A percentile compares a stretch with the other conserved stretches of the same genome.
phyloP scores from a whole-genome alignment of 2,797 vertebrate genomes.

The Danio aesculapii region DNA sequence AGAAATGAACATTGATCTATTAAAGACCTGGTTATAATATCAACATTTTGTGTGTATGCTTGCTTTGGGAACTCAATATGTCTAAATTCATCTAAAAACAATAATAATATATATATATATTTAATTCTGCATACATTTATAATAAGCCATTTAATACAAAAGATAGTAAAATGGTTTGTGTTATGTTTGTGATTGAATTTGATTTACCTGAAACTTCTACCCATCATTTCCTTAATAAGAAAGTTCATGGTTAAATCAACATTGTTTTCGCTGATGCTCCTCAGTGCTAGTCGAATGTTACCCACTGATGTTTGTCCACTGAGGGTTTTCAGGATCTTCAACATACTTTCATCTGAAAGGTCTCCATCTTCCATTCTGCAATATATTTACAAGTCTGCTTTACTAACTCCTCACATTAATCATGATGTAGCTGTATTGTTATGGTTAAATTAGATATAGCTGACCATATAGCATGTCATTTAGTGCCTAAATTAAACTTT shows the following conservation, averaged over 20 bases:
- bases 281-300: not conserved
- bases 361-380: slow-evolving; percentile 33
- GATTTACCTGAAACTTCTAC: slow-evolving; percentile 21
- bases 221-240: slow-evolving; percentile 8
- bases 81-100: not conserved
- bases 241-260: not conserved
- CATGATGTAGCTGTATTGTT: too few species aligned
- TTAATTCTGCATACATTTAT: too few species aligned
- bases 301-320: slow-evolving; percentile 18
- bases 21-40: not conserved
- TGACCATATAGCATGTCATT: not conserved
- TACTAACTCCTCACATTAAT: not conserved
- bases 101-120: too few species aligned
- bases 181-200: not conserved
- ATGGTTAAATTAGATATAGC: too few species aligned
- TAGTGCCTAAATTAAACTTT: not conserved
- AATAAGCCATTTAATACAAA: not conserved
- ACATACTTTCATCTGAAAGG: slow-evolving; percentile 27
- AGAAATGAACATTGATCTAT: not conserved
- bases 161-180: too few species aligned
- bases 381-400: not conserved
- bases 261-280: not conserved
- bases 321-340: slow-evolving; percentile 24
- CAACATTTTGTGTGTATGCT: not conserved
- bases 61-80: not conserved